Evolutionary conservation across 2,888 invertebrate genomes (phyloP).

Genomic region (Campoletis raptor): DNA sequence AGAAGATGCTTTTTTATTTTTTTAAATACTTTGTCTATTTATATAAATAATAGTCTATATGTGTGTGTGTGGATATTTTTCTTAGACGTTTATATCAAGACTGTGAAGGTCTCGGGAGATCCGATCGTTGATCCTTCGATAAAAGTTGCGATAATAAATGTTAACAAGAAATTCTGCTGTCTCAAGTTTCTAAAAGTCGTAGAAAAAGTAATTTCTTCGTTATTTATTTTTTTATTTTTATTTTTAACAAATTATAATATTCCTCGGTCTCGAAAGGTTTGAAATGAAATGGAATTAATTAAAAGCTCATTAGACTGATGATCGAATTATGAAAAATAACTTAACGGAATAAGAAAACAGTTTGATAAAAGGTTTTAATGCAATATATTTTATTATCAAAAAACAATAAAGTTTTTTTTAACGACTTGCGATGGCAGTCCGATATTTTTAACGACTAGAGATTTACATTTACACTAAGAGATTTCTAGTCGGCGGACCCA

Average conservation of each 20-base stretch:
- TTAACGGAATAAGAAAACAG: background rate
- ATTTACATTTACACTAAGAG: background rate
- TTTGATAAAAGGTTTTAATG: background rate
- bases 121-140: constrained; percentile 53
- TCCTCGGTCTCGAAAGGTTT: background rate
- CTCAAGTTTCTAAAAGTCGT: background rate
- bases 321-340: background rate
- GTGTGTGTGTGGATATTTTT: background rate
- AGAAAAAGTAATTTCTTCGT: background rate
- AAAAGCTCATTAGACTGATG: too few species aligned
- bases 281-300: background rate
- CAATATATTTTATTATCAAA: background rate
- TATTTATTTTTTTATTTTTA: background rate
- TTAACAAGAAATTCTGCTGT: constrained; percentile 14
- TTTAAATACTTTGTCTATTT: constrained; percentile 13
- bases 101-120: constrained; percentile 20
- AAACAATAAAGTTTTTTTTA: background rate
- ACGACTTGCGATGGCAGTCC: background rate
- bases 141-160: constrained; percentile 31
- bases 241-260: background rate
- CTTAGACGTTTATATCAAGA: constrained; percentile 6
- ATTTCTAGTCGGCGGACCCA: background rate
- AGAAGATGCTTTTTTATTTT: constrained; percentile 39
- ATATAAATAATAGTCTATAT: background rate
- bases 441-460: background rate